phyloP scores from a whole-genome alignment of 2,113 vertebrate species.

The Motacilla tschutschensis region DNA sequence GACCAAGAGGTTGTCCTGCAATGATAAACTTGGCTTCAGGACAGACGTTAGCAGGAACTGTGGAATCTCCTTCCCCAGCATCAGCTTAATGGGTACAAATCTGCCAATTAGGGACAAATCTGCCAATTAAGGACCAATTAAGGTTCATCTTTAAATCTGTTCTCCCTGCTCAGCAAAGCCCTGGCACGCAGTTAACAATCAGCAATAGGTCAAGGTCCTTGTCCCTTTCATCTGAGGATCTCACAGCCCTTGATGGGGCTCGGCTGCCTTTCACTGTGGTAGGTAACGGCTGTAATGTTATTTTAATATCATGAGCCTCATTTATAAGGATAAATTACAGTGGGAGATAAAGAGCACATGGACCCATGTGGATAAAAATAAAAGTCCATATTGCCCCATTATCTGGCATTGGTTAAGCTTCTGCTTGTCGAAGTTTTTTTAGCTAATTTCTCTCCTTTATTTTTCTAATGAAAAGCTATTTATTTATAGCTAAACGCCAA shows the following conservation, averaged over 20 bases:
- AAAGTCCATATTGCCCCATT: conserved; percentile 46
- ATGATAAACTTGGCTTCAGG: background rate
- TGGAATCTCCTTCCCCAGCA: background rate
- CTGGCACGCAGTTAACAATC: background rate
- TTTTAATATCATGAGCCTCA: conserved; percentile 50
- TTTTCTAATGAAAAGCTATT: conserved; percentile 42
- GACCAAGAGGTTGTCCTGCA: background rate
- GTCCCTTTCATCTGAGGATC: conserved; percentile 48
- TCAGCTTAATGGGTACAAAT: conserved; percentile 26
- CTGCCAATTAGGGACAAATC: conserved; percentile 22
- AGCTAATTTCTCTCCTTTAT: conserved; percentile 35
- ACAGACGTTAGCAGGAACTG: background rate
- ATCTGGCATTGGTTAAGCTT: conserved; percentile 56
- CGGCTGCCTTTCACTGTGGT: conserved; percentile 35
- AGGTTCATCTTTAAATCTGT: background rate
- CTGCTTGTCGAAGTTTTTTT: conserved; percentile 51
- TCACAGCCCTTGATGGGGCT: conserved; percentile 43
- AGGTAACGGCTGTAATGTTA: conserved; percentile 49
- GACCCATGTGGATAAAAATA: conserved; percentile 54
- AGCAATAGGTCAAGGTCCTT: background rate
- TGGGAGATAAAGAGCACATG: conserved; percentile 46
- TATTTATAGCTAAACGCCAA: conserved; percentile 56
- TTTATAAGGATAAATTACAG: conserved; percentile 61
- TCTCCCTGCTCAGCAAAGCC: conserved; percentile 11
- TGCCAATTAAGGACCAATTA: conserved; percentile 31